These are phyloP conservation scores for Gnathonemus longibarbis DNA, from an alignment of 2,113 vertebrate genomes.

Conservation along the genomic window DNA sequence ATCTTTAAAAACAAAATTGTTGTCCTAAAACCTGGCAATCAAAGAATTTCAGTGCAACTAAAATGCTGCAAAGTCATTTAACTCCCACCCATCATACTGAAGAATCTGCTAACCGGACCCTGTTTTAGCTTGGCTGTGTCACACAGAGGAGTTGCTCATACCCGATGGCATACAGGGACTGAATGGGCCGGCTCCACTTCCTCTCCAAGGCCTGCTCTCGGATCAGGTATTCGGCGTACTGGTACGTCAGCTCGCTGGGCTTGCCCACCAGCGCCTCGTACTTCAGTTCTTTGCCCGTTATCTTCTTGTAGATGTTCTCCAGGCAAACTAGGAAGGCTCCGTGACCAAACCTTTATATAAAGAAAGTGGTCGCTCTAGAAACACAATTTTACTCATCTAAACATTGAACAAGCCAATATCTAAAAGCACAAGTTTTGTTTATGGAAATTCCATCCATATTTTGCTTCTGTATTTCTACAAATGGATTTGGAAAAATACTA, in stretches of 20 bases:
- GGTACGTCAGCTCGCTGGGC: constrained; percentile 77
- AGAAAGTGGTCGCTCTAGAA: neutral
- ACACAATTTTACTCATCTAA: neutral
- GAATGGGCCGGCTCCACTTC: constrained; percentile 57
- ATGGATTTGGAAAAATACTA: neutral
- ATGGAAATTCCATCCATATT: neutral
- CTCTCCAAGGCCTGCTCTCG: constrained; percentile 62
- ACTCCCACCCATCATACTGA: neutral
- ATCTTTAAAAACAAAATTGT: neutral
- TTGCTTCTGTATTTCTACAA: neutral
- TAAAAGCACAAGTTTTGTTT: neutral
- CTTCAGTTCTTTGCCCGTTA: constrained; percentile 73
- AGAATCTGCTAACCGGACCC: neutral
- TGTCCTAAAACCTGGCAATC: neutral
- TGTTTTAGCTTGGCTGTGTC: neutral
- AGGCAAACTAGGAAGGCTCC: constrained; percentile 81
- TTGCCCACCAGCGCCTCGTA: constrained; percentile 77
- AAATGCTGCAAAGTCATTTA: neutral
- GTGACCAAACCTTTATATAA: constrained; percentile 68
- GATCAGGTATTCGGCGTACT: constrained; percentile 75
- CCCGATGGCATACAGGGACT: constrained; percentile 76
- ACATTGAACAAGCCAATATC: neutral
- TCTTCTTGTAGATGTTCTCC: constrained; percentile 80
- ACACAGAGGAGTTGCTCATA: constrained; percentile 42
- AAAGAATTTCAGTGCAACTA: neutral